Evolutionary conservation across 2,113 vertebrate genomes (phyloP).

Genomic region (Limnothrissa miodon): DNA sequence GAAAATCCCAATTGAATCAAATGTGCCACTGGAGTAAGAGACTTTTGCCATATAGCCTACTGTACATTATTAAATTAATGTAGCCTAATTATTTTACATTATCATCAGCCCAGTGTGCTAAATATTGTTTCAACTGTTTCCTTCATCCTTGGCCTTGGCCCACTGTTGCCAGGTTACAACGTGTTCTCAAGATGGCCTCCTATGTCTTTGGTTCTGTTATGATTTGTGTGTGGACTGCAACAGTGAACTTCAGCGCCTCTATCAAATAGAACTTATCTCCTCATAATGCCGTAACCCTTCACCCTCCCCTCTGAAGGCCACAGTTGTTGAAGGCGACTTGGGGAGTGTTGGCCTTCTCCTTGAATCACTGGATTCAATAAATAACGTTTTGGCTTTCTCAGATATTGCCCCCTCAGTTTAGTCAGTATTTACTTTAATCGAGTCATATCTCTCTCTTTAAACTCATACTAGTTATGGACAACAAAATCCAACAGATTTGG

Average conservation of each 20-base stretch:
- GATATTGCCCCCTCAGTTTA: background rate
- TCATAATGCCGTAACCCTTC: conserved; percentile 15
- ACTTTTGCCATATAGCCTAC: background rate
- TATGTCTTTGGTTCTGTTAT: conserved; percentile 25
- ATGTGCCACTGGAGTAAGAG: background rate
- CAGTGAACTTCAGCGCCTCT: conserved; percentile 25
- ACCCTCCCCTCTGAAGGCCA: conserved; percentile 54
- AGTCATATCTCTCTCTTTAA: too few species aligned
- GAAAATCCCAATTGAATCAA: too few species aligned
- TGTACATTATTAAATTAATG: background rate
- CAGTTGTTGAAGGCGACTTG: conserved; percentile 31
- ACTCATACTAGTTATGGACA: background rate
- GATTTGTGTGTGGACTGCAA: conserved; percentile 20
- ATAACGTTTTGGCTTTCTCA: conserved; percentile 39
- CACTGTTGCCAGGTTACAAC: conserved; percentile 49
- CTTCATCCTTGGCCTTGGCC: conserved; percentile 10
- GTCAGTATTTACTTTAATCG: too few species aligned
- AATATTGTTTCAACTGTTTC: background rate
- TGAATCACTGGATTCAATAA: conserved; percentile 42
- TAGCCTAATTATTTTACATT: background rate
- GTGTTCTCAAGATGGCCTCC: conserved; percentile 55
- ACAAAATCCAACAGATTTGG: background rate
- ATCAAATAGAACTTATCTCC: conserved; percentile 18
- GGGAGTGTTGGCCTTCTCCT: conserved; percentile 57
- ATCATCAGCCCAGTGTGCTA: background rate